phyloP scores from a whole-genome alignment of 2,113 vertebrate species.

The Mola mola region DNA sequence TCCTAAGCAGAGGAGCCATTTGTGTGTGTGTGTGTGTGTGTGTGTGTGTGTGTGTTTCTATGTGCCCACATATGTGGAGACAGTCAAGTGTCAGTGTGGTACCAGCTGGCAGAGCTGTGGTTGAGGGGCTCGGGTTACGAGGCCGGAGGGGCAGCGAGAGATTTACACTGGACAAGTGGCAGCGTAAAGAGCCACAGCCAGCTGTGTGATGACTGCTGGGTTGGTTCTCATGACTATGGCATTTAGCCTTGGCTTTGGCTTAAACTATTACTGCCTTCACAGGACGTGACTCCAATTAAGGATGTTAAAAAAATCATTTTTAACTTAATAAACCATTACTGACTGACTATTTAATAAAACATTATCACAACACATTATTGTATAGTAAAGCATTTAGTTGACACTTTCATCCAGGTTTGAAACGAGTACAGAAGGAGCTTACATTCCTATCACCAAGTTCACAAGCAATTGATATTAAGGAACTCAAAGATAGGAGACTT shows the following conservation, averaged over 20 bases:
- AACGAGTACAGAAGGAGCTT: neutral
- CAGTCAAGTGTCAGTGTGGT: slow-evolving; percentile 42
- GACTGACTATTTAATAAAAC: neutral
- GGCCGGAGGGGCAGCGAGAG: slow-evolving; percentile 53
- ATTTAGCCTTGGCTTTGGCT: slow-evolving; percentile 63
- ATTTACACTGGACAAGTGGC: slow-evolving; percentile 67
- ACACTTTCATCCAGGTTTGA: neutral
- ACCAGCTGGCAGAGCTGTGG: slow-evolving; percentile 57
- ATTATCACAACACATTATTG: neutral
- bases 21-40: slow-evolving; percentile 5
- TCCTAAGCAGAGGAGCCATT: no score
- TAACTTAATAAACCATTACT: neutral
- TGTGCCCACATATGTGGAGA: slow-evolving; percentile 24
- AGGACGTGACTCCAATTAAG: no score
- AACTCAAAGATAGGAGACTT: no score
- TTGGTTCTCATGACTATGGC: slow-evolving; percentile 32
- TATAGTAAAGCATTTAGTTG: neutral
- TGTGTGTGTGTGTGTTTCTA: slow-evolving; percentile 18
- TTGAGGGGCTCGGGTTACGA: slow-evolving; percentile 65
- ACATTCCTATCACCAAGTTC: neutral
- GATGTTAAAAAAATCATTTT: no score
- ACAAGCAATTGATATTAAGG: neutral
- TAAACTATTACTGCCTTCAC: slow-evolving; percentile 48
- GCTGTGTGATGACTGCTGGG: slow-evolving; percentile 18
- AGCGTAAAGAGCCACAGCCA: slow-evolving; percentile 21